Evolutionary conservation across 2,113 vertebrate genomes (phyloP).

Genomic region (Zosterops lateralis): DNA sequence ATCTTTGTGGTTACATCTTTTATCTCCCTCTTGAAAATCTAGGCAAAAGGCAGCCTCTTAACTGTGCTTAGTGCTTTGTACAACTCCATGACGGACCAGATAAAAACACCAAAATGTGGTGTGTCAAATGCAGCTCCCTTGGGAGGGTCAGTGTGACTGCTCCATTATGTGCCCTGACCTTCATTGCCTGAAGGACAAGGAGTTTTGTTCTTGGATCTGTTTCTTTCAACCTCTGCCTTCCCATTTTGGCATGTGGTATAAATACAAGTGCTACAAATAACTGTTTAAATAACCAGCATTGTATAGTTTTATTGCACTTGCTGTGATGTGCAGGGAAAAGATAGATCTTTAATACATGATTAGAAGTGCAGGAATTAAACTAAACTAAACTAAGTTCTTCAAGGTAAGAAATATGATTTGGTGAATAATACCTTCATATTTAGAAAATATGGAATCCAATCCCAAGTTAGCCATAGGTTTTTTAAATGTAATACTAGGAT

Average conservation of each 20-base stretch:
- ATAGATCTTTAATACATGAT: neutral
- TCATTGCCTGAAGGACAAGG: constrained; percentile 27
- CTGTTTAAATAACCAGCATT: neutral
- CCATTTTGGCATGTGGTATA: neutral
- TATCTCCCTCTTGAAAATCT: neutral
- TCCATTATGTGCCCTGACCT: constrained; percentile 69
- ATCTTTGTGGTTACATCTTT: neutral
- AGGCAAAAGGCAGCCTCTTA: neutral
- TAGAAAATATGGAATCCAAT: neutral
- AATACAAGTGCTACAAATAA: neutral
- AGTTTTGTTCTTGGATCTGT: constrained; percentile 10
- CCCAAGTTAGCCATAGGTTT: neutral
- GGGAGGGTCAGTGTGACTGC: constrained; percentile 64
- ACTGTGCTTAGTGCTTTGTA: neutral
- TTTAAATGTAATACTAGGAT: neutral
- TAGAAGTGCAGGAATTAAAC: neutral
- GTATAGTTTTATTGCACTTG: neutral
- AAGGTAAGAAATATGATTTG: neutral
- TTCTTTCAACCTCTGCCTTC: neutral
- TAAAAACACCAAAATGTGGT: constrained; percentile 38
- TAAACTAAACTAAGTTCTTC: too few species aligned
- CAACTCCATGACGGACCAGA: constrained; percentile 12
- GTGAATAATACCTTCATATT: neutral
- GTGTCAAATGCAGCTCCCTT: constrained; percentile 63
- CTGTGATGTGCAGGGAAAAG: neutral